Conservation (phyloP, 1,140 invertebrate species). For the Drosophila kepulauana region DNA sequence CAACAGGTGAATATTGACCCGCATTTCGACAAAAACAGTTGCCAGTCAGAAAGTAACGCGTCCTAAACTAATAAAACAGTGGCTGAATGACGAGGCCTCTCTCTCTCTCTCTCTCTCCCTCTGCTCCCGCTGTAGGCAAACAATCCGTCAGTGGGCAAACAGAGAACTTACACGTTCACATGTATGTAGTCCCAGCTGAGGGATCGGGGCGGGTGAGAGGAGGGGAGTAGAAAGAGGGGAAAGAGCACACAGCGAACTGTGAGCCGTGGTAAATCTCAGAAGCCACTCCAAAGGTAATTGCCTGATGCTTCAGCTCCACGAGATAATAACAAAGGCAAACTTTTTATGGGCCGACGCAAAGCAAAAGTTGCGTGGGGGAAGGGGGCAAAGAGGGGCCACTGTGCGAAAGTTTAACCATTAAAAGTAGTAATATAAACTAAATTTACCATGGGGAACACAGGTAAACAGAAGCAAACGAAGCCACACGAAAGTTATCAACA, state of each 20-base stretch:
- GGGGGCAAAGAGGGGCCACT: background rate
- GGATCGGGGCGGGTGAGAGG: background rate
- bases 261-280: constrained; percentile 62
- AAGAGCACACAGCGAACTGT: background rate
- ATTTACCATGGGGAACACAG: constrained; percentile 89
- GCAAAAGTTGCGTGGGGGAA: background rate
- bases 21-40: constrained; percentile 5
- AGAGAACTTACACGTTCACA: constrained; percentile 13
- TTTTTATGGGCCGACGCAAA: constrained; percentile 49
- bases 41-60: constrained; percentile 53
- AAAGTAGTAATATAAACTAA: constrained; percentile 90
- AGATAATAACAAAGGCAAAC: constrained; percentile 79
- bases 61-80: constrained; percentile 63
- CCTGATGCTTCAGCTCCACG: constrained; percentile 69
- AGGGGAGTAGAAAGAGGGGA: background rate
- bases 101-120: too few relatives aligned
- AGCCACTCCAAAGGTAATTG: constrained; percentile 80
- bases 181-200: constrained; percentile 8
- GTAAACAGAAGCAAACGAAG: constrained; percentile 42
- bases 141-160: constrained; percentile 58
- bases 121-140: background rate
- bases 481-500: constrained; percentile 46
- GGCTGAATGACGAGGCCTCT: background rate
- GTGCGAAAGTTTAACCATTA: constrained; percentile 76
- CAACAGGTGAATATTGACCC: constrained; percentile 88